Conservation (phyloP, 2,888 invertebrate genomes). For the Candidula unifasciata region DNA sequence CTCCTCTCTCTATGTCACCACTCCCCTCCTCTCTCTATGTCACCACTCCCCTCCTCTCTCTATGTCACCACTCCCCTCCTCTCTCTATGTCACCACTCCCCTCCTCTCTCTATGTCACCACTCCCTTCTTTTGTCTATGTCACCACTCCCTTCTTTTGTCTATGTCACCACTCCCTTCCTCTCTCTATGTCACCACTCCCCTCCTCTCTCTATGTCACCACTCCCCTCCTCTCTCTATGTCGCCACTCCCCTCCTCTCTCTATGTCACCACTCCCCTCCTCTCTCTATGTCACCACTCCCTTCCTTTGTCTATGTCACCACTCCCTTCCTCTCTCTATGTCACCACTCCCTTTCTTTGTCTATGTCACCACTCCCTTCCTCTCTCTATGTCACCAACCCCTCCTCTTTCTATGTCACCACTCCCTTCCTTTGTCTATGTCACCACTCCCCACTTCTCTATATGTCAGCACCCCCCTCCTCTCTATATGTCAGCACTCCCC, state of each 20-base stretch:
- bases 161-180: background rate
- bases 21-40: background rate
- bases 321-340: background rate
- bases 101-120: background rate
- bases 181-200: background rate
- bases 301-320: background rate
- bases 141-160: background rate
- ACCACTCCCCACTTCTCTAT: background rate
- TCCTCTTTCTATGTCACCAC: background rate
- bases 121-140: background rate
- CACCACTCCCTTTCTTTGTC: background rate
- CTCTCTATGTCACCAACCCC: background rate
- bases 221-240: background rate
- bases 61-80: background rate
- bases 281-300: background rate
- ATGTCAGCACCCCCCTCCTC: background rate
- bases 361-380: background rate
- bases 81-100: background rate
- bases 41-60: background rate
- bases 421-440: background rate
- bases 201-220: background rate
- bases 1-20: too few relatives aligned
- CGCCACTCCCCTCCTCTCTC: background rate
- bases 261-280: background rate
- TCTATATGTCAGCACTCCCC: background rate